These are phyloP conservation scores for Atta colombica DNA, from an alignment of 1,140 invertebrate genomes.

Conservation along the genomic window DNA sequence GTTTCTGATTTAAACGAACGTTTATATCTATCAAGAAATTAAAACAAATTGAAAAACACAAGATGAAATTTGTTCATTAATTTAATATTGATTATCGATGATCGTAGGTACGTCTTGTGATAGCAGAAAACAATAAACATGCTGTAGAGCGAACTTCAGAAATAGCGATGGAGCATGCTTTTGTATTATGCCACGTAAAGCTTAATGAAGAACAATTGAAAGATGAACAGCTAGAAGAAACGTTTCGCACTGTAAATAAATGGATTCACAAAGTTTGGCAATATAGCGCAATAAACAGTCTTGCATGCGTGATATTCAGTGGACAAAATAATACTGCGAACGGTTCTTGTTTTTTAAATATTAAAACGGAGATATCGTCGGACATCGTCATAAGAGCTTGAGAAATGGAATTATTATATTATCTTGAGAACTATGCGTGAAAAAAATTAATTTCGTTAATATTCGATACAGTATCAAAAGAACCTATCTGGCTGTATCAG, in stretches of 20 bases:
- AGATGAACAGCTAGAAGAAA: conserved; percentile 83
- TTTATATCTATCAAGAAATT: conserved; percentile 12
- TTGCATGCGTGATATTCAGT: conserved; percentile 88
- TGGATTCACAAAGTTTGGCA: conserved; percentile 89
- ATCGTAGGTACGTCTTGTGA: conserved; percentile 79
- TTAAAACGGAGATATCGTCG: conserved; percentile 80
- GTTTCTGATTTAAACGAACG: conserved; percentile 1
- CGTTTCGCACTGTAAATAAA: conserved; percentile 87
- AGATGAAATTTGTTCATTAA: conserved; percentile 17
- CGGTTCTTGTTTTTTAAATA: conserved; percentile 86
- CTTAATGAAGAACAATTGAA: conserved; percentile 83
- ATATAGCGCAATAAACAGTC: conserved; percentile 85
- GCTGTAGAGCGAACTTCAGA: conserved; percentile 86
- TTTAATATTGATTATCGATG: conserved; percentile 8
- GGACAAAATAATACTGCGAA: conserved; percentile 85
- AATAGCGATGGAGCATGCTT: conserved; percentile 85
- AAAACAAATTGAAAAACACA: not conserved
- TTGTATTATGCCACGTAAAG: conserved; percentile 89
- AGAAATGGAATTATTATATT: not conserved
- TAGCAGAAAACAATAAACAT: conserved; percentile 85
- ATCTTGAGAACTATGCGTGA: not conserved
- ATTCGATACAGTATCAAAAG: not conserved
- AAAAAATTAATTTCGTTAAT: conserved; percentile 5
- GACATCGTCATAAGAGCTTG: conserved; percentile 20
- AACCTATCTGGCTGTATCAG: not conserved